Evolutionary conservation across 2,113 vertebrate genomes (phyloP), one percentile per base, ranked within the genome.

Genomic region (Electrona antarctica): DNA sequence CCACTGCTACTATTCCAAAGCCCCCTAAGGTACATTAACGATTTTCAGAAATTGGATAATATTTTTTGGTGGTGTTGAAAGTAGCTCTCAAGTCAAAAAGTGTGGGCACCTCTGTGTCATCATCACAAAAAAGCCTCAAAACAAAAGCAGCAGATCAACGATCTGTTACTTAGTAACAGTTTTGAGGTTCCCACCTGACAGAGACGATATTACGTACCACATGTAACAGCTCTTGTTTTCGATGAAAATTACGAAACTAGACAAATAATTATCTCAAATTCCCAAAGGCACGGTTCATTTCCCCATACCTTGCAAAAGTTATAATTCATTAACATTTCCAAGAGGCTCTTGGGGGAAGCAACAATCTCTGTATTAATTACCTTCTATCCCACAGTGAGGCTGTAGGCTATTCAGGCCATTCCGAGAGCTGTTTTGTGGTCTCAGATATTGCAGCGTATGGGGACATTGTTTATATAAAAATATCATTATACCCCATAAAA

Each of bases 381-480:
- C 68, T 78, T 54, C 71, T 79, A 81, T 79, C 71, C 68, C 64
- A 68, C 76, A 74, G 75, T 58, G 6, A 72, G 33, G 78, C 64
- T 66, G 57, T 73, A 41, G 33, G 33, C 33, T 41, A 60, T 64
- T 61, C 49, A 64, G 33, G 51, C 54, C 60, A 41, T 71, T 84
- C 69, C 61, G 73, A 84, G 81, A 87, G 49, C 64, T 68, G 77
- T 69, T 41, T 81, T 87, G 85, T 61, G 87, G 85, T 81, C 81
- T 65, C 56, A 77, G 54, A 63, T 83, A 69, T 66, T 83, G 63
- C 71, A 65, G 70, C 72, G 72, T 69, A 79, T 73, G 67, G 76
- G 64, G 61, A 74, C 55, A 68, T 14, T 76, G 73, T 90, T 82
- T 79, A 61, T 60, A 85, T 81, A 83, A 88, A 21, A 83, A 87